Evolutionary conservation across 1,140 invertebrate genomes (phyloP).

Genomic region (Hyles euphorbiae): DNA sequence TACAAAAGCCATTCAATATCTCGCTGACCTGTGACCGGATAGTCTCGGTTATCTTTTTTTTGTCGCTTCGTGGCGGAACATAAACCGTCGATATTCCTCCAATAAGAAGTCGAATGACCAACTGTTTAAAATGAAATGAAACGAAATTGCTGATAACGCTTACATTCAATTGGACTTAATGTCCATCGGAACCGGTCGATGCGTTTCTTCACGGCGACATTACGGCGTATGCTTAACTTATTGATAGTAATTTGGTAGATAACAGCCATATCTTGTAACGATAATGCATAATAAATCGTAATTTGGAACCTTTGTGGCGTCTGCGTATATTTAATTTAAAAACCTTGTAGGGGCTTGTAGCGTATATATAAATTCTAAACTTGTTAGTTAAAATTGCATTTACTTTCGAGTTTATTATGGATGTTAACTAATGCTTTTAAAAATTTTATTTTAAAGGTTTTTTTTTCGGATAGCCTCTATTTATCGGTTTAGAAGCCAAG

Average conservation of each 20-base stretch:
- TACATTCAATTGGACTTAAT: constrained; percentile 33
- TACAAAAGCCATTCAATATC: constrained; percentile 13
- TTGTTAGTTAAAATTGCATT: constrained; percentile 19
- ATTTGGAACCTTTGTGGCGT: constrained; percentile 5
- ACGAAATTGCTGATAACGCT: constrained; percentile 46
- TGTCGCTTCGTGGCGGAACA: constrained; percentile 35
- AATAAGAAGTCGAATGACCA: constrained; percentile 44
- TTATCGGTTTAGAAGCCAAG: too few relatives aligned
- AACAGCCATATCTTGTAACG: constrained; percentile 23
- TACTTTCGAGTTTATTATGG: too few relatives aligned
- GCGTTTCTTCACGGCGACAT: constrained; percentile 26
- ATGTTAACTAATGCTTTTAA: too few relatives aligned
- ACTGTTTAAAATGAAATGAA: constrained; percentile 47
- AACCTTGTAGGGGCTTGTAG: constrained; percentile 26
- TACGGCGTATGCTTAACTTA: constrained; percentile 40
- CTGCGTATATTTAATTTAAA: constrained; percentile 29
- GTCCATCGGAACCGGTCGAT: constrained; percentile 29
- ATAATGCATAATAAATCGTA: constrained; percentile 14
- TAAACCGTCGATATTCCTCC: constrained; percentile 35
- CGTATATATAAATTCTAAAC: constrained; percentile 38
- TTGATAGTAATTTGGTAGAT: constrained; percentile 40
- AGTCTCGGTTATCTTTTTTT: constrained; percentile 31
- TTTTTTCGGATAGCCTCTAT: too few relatives aligned
- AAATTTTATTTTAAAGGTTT: too few relatives aligned
- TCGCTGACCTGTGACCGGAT: constrained; percentile 29